Evolutionary conservation across 2,888 invertebrate species (phyloP), one percentile per base, ranked within the genome.

Genomic region (Lottia gigantea): DNA sequence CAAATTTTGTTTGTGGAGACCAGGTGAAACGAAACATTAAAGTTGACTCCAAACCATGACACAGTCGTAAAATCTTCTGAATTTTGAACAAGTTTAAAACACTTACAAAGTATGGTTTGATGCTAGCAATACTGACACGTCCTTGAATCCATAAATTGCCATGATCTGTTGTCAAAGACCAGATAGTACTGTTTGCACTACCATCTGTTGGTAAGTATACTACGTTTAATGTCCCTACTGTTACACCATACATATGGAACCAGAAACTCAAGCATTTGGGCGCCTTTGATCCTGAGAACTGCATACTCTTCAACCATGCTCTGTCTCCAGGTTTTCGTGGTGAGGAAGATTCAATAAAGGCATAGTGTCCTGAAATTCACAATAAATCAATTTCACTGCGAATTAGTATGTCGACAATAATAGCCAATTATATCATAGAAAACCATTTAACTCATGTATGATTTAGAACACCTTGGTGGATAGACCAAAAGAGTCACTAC

Each of bases 281-380:
- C 15, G 74, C 63, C 2, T 80, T 80, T 2, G 81, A 75, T 23
- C 19, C 19, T 14, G 71, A 70, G 66, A 80, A 80, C 25, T 76
- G 68, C 12, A 75, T 70, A 62, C 79, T 81, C 65, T 71, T 65
- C 16, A 84, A 71, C 26, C 74, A 71, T 0, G 82, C 82, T 64
- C 72, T 78, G 74, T 82, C 82, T 1, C 91, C 92, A 0, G 91
- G 90, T 74, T 90, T 82, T 65, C 91, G 86, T 0, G 92, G 92
- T 74, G 90, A 91, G 6, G 90, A 88, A 0, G 92, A 90, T 82
- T 92, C 91, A 71, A 92, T 91, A 83, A 88, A 92, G 1, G 91
- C 90, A 79, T 91, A 92, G 62, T 85, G 80, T 63, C 86, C 86
- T 86, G 74, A 3, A 72, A 62, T 40, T 8, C 2, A 40, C n/a